A percentile compares a stretch with the other conserved stretches of the same genome.
phyloP scores from a whole-genome alignment of 1,140 invertebrate species.

The Pantala flavescens region DNA sequence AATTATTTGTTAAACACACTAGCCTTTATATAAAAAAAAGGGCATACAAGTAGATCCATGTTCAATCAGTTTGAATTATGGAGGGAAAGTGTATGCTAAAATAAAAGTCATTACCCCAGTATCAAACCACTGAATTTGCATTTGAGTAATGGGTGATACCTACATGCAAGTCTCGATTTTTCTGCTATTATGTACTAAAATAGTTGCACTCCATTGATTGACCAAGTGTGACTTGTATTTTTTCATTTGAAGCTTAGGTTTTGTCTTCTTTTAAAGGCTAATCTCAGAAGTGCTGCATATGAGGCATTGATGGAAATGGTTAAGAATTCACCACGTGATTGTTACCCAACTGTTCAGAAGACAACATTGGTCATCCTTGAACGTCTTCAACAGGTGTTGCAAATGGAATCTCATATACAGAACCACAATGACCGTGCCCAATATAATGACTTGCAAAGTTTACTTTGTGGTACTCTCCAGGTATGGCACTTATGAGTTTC shows the following conservation, averaged over 20 bases:
- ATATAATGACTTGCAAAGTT: constrained; percentile 92
- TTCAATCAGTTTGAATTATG: neutral
- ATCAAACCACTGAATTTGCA: neutral
- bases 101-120: neutral
- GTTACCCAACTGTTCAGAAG: constrained; percentile 90
- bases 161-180: too few species aligned
- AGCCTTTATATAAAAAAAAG: too few species aligned
- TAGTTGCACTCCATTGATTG: neutral
- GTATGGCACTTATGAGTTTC: constrained; percentile 28
- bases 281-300: constrained; percentile 92
- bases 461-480: constrained; percentile 89
- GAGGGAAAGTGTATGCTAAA: neutral
- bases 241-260: neutral
- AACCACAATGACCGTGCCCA: constrained; percentile 81
- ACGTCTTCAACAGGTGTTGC: constrained; percentile 79
- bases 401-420: constrained; percentile 85
- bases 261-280: constrained; percentile 46
- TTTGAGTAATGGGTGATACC: too few species aligned
- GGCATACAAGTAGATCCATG: neutral
- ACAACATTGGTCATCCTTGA: constrained; percentile 95
- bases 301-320: constrained; percentile 99
- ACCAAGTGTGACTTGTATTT: neutral
- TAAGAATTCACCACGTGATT: constrained; percentile 97
- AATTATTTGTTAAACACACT: too few species aligned
- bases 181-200: neutral